phyloP scores from a whole-genome alignment of 1,140 invertebrate species.

The Magallana ariakensis region DNA sequence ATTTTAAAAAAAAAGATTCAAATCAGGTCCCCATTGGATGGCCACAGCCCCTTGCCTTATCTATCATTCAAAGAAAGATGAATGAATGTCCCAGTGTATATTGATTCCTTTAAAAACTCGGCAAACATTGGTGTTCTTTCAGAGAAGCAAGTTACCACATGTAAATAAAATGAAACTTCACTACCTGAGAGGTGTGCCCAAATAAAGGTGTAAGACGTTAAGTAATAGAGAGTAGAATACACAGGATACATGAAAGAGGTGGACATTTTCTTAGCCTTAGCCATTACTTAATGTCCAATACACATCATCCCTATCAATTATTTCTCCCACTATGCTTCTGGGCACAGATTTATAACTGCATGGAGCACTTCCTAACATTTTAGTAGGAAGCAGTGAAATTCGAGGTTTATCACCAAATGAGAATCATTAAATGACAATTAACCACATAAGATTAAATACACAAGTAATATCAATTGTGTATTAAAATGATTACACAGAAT shows the following conservation, averaged over 20 bases:
- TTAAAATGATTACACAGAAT: too few relatives aligned
- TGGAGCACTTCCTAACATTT: too few relatives aligned
- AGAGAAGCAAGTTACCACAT: slow-evolving; percentile 13
- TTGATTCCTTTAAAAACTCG: slow-evolving; percentile 21
- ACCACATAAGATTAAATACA: too few relatives aligned
- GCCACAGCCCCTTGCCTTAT: slow-evolving; percentile 14
- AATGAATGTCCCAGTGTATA: background rate
- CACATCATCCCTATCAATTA: slow-evolving; percentile 1
- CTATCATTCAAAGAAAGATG: background rate
- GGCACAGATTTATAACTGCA: too few relatives aligned
- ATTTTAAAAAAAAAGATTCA: background rate
- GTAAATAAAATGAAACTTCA: background rate
- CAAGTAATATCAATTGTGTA: too few relatives aligned
- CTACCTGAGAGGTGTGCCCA: background rate
- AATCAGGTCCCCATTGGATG: background rate
- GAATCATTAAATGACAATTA: too few relatives aligned
- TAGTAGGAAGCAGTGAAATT: too few relatives aligned
- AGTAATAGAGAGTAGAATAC: background rate
- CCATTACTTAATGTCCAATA: background rate
- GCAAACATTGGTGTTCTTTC: background rate
- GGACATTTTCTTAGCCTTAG: background rate
- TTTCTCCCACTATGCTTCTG: too few relatives aligned
- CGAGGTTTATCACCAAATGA: too few relatives aligned
- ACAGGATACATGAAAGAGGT: background rate
- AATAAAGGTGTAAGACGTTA: slow-evolving; percentile 4